Evolutionary conservation across 2,797 vertebrate species (phyloP), one percentile per base, ranked within the genome.

Genomic region (Anniella stebbinsi): DNA sequence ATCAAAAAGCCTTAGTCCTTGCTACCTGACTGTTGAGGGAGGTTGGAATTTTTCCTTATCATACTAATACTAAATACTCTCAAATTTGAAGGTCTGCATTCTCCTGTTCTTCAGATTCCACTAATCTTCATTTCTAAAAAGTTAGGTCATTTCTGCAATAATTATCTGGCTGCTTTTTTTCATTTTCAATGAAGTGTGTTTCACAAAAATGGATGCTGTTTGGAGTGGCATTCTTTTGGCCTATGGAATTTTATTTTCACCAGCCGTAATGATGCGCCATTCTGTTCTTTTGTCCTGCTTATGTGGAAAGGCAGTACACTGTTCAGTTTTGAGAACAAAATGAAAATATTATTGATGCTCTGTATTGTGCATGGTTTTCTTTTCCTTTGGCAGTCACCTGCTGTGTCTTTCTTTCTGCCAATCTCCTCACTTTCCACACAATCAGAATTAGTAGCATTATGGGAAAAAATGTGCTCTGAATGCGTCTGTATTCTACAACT

Each of bases 261-360:
- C 80, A 91, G 72, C 23, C 0, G 0, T 77, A 60, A 66, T 38
- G 5, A 54, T 75, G 73, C 30, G 25, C 60, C 15, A 0, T 18
- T 38, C 33, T 3, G 66, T 69, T 84, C 70, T 84, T 91, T 91
- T 89, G 38, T 81, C 69, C 81, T 91, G 15, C 25, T 86, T 76
- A 60, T 6, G 87, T 36, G 69, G 90, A 78, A 81, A 88, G 85
- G 28, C 77, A 51, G 83, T 38, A 51, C 51, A 41, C 70, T 73
- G 7, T 1, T n/a, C 51, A 33, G 75, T 80, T 91, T 91, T 84
- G 30, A 82, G 69, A 81, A 83, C 45, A 51, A 36, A 80, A 86
- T 21, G 33, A 23, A 85, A 78, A 3, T 87, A 63, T 45, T 11
- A 41, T 36, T 51, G 78, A 80, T 48, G 60, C n/a, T 80, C 0